Evolutionary conservation across 2,888 invertebrate species (phyloP).

Genomic region (Meteorus cinctellus): DNA sequence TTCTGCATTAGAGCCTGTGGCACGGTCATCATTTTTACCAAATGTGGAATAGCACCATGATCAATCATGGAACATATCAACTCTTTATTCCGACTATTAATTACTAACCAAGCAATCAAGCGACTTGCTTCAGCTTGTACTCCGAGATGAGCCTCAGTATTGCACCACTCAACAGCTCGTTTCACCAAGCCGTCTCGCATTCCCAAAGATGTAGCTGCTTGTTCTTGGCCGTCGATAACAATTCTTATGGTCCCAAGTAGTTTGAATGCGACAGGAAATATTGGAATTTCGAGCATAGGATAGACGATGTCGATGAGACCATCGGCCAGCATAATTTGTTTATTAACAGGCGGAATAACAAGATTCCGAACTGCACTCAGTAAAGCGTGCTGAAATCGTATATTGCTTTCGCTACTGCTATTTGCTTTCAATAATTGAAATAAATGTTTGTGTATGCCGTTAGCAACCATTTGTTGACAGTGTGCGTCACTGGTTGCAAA

Average conservation of each 20-base stretch:
- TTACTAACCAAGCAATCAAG: constrained; percentile 85
- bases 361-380: constrained; percentile 87
- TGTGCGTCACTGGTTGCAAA: constrained; percentile 91
- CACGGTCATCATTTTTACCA: constrained; percentile 88
- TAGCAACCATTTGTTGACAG: constrained; percentile 87
- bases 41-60: constrained; percentile 81
- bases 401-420: constrained; percentile 56
- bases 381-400: constrained; percentile 81
- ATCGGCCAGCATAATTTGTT: constrained; percentile 81
- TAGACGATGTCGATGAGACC: constrained; percentile 84
- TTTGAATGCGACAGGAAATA: constrained; percentile 90
- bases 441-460: constrained; percentile 83
- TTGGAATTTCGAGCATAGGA: constrained; percentile 80
- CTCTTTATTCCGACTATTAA: constrained; percentile 77
- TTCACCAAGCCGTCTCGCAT: constrained; percentile 78
- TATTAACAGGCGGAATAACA: constrained; percentile 84
- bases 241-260: constrained; percentile 89
- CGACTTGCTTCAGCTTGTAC: constrained; percentile 89
- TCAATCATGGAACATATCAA: constrained; percentile 73
- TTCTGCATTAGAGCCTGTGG: constrained; percentile 92
- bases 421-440: constrained; percentile 71
- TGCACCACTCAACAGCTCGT: constrained; percentile 84
- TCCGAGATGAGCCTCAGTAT: constrained; percentile 85
- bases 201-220: constrained; percentile 82
- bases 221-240: constrained; percentile 89